Conservation (phyloP, 2,113 vertebrate species). For the Coturnix japonica region DNA sequence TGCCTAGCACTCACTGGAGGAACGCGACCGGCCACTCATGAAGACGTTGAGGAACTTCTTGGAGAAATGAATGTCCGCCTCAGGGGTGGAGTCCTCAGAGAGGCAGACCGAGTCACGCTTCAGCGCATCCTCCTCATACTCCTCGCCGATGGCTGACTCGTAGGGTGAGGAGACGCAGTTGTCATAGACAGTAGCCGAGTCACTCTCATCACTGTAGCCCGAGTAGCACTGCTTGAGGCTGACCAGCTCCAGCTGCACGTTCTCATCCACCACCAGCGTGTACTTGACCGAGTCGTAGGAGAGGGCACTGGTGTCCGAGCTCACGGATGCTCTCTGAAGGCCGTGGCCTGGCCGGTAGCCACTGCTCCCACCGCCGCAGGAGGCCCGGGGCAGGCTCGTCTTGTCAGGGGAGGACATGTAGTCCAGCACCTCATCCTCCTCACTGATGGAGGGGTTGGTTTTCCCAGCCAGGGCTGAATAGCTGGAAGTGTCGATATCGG, state of each 20-base stretch:
- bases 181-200: constrained; percentile 93
- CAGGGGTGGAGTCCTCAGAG: constrained; percentile 91
- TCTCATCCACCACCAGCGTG: constrained; percentile 95
- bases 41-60: constrained; percentile 99
- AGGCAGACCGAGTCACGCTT: constrained; percentile 85
- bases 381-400: constrained; percentile 48
- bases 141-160: constrained; percentile 91
- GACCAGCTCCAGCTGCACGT: constrained; percentile 93
- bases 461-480: constrained; percentile 85
- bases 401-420: constrained; percentile 80
- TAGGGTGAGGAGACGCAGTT: constrained; percentile 96
- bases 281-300: constrained; percentile 98
- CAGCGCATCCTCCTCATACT: constrained; percentile 89
- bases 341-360: constrained; percentile 55
- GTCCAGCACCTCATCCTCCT: constrained; percentile 90
- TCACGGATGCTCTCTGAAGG: constrained; percentile 86
- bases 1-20: constrained; percentile 90
- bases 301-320: constrained; percentile 93
- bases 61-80: constrained; percentile 91
- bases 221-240: constrained; percentile 94
- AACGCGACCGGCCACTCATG: constrained; percentile 93
- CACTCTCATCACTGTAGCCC: constrained; percentile 95
- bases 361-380: constrained; percentile 64
- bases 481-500: constrained; percentile 87
- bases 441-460: constrained; percentile 90